A percentile compares a stretch with the other conserved stretches of the same genome.
Conservation (phyloP, 2,113 vertebrate species). For the Corynorhinus townsendii region DNA sequence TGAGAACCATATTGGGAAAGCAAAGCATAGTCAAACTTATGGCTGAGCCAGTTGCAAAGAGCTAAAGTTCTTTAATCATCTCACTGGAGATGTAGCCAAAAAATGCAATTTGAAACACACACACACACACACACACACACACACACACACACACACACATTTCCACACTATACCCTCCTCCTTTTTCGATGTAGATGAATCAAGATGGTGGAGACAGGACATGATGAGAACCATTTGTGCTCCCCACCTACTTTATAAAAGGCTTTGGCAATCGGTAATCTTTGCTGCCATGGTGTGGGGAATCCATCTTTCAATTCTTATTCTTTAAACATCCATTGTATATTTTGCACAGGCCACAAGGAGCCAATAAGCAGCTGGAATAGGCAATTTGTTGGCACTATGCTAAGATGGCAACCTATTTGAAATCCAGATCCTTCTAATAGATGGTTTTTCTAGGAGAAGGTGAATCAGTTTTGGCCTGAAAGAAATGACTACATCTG, state of each 20-base stretch:
- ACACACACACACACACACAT: constrained; percentile 9
- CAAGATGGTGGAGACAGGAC: constrained; percentile 69
- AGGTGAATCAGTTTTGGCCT: not conserved
- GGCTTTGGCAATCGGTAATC: constrained; percentile 24
- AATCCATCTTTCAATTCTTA: constrained; percentile 48
- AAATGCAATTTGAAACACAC: constrained; percentile 62
- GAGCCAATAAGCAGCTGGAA: not conserved
- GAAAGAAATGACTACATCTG: not conserved
- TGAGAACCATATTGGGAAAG: constrained; percentile 73
- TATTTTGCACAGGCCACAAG: not conserved
- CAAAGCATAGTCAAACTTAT: constrained; percentile 57
- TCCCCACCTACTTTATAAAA: constrained; percentile 46
- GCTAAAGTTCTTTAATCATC: constrained; percentile 75
- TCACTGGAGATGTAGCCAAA: constrained; percentile 65
- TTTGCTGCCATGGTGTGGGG: not conserved
- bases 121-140: not conserved
- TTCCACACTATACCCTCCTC: constrained; percentile 21
- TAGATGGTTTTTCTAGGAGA: constrained; percentile 34
- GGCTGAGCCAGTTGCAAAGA: constrained; percentile 62
- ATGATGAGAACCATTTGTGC: constrained; percentile 67
- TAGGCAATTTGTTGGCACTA: not conserved
- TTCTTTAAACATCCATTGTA: not conserved
- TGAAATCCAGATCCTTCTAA: not conserved
- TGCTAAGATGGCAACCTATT: constrained; percentile 1
- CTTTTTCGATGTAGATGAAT: constrained; percentile 68